A percentile compares a stretch with the other conserved stretches of the same genome.
These are phyloP conservation scores for Drosophila nigrodunni DNA, from an alignment of 1,140 invertebrate genomes.

Conservation along the genomic window DNA sequence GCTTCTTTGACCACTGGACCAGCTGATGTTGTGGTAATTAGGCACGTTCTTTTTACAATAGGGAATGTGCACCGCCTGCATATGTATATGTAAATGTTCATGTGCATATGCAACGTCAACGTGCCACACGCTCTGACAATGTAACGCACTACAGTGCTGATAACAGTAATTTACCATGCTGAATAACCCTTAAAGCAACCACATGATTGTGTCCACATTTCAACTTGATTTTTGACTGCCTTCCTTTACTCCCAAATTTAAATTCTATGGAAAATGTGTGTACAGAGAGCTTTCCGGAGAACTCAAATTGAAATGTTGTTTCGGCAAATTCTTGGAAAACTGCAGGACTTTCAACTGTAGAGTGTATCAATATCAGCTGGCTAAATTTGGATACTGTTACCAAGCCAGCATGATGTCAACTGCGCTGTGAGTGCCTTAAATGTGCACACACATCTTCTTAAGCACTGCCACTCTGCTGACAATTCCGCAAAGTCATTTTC, in stretches of 20 bases:
- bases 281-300: not conserved
- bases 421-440: slow-evolving; percentile 16
- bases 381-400: slow-evolving; percentile 7
- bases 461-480: slow-evolving; percentile 34
- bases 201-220: slow-evolving; percentile 3
- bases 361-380: slow-evolving; percentile 18
- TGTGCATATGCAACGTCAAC: not conserved
- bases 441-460: slow-evolving; percentile 17
- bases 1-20: slow-evolving; percentile 18
- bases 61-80: not conserved
- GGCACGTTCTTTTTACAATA: slow-evolving; percentile 36
- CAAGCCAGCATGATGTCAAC: not conserved
- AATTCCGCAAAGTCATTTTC: slow-evolving; percentile 35
- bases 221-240: not conserved
- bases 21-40: slow-evolving; percentile 48
- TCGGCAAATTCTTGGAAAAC: not conserved
- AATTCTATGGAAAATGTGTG: too few relatives aligned
- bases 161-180: slow-evolving; percentile 26
- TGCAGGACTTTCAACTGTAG: not conserved
- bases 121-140: slow-evolving; percentile 15
- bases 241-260: not conserved
- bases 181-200: not conserved
- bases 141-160: slow-evolving; percentile 6
- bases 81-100: too few relatives aligned
- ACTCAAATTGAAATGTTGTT: not conserved